Percentiles rank a stretch among this genome's conserved stretches.
Evolutionary conservation across 2,113 vertebrate species (phyloP).

Genomic region (Melanotaenia duboulayi): DNA sequence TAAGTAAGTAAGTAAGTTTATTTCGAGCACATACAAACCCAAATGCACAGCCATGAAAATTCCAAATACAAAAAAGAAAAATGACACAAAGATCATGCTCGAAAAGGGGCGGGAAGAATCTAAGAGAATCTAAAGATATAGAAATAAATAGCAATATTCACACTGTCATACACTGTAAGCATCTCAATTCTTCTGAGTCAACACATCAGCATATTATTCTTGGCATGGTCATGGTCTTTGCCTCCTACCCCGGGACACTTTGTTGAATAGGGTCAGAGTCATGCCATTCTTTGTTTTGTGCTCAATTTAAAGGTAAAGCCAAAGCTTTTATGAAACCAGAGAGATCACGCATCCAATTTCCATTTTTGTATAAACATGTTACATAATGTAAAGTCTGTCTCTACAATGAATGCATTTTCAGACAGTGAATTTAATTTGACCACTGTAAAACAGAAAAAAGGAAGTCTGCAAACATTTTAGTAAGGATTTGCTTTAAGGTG

Average conservation of each 20-base stretch:
- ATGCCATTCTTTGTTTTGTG: neutral
- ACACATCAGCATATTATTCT: neutral
- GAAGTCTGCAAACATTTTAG: neutral
- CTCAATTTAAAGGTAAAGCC: neutral
- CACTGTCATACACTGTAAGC: neutral
- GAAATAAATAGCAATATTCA: neutral
- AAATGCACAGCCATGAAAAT: too few relatives aligned
- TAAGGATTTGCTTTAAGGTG: neutral
- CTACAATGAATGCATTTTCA: neutral
- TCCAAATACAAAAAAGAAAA: too few relatives aligned
- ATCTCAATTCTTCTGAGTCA: neutral
- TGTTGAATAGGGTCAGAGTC: neutral
- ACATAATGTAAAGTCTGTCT: neutral
- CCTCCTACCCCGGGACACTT: neutral
- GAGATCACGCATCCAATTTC: neutral
- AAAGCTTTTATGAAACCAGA: neutral
- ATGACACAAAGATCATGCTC: too few relatives aligned
- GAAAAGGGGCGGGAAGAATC: too few relatives aligned
- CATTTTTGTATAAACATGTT: neutral
- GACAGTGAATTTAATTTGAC: neutral
- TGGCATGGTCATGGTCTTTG: neutral
- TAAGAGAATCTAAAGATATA: constrained; percentile 7
- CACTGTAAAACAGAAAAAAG: neutral
- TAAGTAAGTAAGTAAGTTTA: too few relatives aligned
- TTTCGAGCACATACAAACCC: too few relatives aligned